Base-by-base conservation (phyloP, 2,888 invertebrate species). In the Dascillus cervinus region DNA sequence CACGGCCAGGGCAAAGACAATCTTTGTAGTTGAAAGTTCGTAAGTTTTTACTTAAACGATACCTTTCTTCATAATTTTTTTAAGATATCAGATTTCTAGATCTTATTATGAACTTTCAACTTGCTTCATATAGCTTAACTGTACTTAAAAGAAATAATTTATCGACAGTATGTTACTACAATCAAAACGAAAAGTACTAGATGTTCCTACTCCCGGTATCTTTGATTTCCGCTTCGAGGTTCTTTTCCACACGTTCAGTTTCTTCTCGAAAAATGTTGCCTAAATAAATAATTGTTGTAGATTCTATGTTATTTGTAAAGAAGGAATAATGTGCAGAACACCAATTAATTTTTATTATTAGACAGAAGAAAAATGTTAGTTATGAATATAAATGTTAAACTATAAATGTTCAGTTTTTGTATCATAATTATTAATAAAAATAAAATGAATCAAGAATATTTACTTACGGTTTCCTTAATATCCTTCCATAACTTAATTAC, bases 291-390 rank as follows among this genome's bases (percentile, higher is more conserved):
- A 56, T 54, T 58, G 58, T 56, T 57, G 58, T 51, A 56, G 53
- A 56, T 58, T 52, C 8, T 55, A 52, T 60, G 59, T 60, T 35
- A 39, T 32, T 60, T 58, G 55, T 56, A 56, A n/a, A n/a, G n/a
- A n/a, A 55, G 53, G 53, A 60, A 63, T 62, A 61, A 62, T 56
- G 57, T 60, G 57, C 61, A 61, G 58, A 66, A 66, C 66, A 66
- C 66, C 66, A 65, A 65, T 59, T 58, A 58, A 48, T 48, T 53
- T 58, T 51, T 55, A 50, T 53, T 49, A 53, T 56, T 56, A 54
- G n/a, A n/a, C n/a, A n/a, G n/a, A n/a, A n/a, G n/a, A n/a, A n/a
- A n/a, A n/a, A 55, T 56, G 52, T 55, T 56, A 48, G 41, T 43
- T 44, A 44, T 52, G 50, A 49, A 46, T 42, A 48, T 51, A 47